Conservation (phyloP, 2,797 vertebrate genomes). For the Potorous gilbertii region DNA sequence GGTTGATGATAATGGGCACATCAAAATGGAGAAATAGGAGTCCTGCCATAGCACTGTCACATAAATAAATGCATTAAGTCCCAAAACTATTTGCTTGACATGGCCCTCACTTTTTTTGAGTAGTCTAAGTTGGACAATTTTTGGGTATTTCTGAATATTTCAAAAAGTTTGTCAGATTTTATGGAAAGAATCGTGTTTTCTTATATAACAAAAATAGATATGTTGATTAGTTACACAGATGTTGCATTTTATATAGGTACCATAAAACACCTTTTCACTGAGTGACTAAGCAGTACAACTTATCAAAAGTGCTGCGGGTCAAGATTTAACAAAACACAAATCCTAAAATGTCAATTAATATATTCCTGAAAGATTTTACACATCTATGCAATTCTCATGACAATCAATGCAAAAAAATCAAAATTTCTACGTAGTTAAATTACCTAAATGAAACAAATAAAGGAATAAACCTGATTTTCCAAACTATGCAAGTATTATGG, state of each 20-base stretch:
- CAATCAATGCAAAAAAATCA: neutral
- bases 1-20: neutral
- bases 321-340: conserved; percentile 49
- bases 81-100: conserved; percentile 37
- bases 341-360: conserved; percentile 47
- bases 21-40: conserved; percentile 45
- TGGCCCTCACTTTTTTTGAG: conserved; percentile 26
- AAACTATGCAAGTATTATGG: neutral
- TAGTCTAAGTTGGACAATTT: conserved; percentile 39
- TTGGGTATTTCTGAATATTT: conserved; percentile 58
- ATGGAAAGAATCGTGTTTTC: conserved; percentile 57
- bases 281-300: conserved; percentile 63
- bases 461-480: conserved; percentile 41
- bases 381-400: conserved; percentile 39
- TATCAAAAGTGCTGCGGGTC: conserved; percentile 47
- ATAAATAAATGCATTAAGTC: conserved; percentile 32
- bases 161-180: conserved; percentile 24
- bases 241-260: conserved; percentile 48
- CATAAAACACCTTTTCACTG: conserved; percentile 30
- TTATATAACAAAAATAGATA: conserved; percentile 55
- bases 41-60: conserved; percentile 18
- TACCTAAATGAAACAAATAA: conserved; percentile 20
- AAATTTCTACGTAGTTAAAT: conserved; percentile 24
- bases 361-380: conserved; percentile 18
- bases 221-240: conserved; percentile 64